phyloP scores from a whole-genome alignment of 92 coral and sea anemone species.

The Meandrina meandrites region DNA sequence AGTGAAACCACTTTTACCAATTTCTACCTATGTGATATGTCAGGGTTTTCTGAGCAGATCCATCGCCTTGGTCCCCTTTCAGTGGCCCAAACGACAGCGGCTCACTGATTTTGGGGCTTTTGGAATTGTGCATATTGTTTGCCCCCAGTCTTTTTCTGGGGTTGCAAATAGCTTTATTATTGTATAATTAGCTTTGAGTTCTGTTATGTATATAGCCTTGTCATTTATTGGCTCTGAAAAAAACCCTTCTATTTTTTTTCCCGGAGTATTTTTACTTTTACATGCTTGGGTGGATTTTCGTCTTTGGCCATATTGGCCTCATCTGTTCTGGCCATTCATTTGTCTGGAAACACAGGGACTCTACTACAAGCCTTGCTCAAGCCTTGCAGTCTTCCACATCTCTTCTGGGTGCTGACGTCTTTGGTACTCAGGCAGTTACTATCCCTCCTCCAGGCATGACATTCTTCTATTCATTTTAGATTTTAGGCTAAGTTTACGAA shows the following conservation, averaged over 20 bases:
- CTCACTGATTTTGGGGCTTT: constrained; percentile 2
- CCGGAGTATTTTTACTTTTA: too few relatives aligned
- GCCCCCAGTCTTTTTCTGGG: not conserved
- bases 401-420: not conserved
- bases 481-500: too few relatives aligned
- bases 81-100: constrained; percentile 21
- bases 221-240: too few relatives aligned
- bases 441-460: constrained; percentile 14
- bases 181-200: too few relatives aligned
- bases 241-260: too few relatives aligned
- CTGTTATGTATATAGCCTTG: too few relatives aligned
- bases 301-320: too few relatives aligned
- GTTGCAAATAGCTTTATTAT: not conserved
- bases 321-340: too few relatives aligned
- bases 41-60: constrained; percentile 40
- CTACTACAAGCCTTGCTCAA: not conserved
- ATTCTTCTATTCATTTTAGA: too few relatives aligned
- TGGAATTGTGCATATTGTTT: constrained; percentile 31
- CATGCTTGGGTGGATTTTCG: too few relatives aligned
- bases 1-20: not conserved
- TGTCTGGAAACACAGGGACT: too few relatives aligned
- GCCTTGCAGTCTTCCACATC: not conserved
- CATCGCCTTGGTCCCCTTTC: constrained; percentile 34
- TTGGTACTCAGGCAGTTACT: constrained; percentile 9
- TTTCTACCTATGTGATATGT: too few relatives aligned